A percentile compares a stretch with the other conserved stretches of the same genome.
Conservation (phyloP, 1,140 invertebrate genomes). For the Orussus abietinus region DNA sequence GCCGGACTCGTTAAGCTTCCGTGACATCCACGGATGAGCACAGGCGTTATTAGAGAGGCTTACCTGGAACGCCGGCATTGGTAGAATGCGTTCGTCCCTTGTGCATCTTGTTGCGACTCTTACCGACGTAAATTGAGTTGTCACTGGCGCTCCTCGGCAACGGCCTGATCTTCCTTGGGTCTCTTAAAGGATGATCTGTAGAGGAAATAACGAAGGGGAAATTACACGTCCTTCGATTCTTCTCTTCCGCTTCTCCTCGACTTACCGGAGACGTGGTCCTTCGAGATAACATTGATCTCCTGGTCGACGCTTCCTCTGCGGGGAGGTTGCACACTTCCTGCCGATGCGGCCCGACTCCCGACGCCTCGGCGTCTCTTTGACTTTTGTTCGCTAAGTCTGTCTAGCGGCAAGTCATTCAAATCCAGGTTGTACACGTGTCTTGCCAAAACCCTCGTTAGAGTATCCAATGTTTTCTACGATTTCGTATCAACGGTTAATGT, state of each 20-base stretch:
- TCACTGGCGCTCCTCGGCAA: constrained; percentile 47
- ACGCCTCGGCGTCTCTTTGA: constrained; percentile 63
- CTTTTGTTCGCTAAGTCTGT: constrained; percentile 80
- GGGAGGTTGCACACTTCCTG: constrained; percentile 45
- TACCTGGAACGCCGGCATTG: constrained; percentile 43
- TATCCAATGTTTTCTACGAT: constrained; percentile 91
- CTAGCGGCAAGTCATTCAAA: constrained; percentile 82
- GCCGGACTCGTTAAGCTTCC: too few species aligned
- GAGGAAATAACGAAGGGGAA: too few species aligned
- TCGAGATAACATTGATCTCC: constrained; percentile 36
- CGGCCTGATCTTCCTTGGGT: constrained; percentile 41
- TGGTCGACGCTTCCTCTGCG: constrained; percentile 43
- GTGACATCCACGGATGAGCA: neutral
- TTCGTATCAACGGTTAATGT: constrained; percentile 18
- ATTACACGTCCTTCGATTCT: neutral
- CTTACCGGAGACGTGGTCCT: constrained; percentile 40
- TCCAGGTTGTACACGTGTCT: constrained; percentile 91
- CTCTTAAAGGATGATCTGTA: constrained; percentile 43
- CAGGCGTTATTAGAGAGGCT: constrained; percentile 17
- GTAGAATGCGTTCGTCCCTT: constrained; percentile 33
- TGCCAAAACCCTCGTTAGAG: constrained; percentile 86
- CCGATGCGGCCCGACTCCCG: constrained; percentile 47
- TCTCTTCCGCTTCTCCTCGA: neutral
- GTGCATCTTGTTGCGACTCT: constrained; percentile 36
- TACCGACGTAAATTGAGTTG: constrained; percentile 46